Evolutionary conservation across 1,140 invertebrate genomes (phyloP).

Genomic region (Arion vulgaris): DNA sequence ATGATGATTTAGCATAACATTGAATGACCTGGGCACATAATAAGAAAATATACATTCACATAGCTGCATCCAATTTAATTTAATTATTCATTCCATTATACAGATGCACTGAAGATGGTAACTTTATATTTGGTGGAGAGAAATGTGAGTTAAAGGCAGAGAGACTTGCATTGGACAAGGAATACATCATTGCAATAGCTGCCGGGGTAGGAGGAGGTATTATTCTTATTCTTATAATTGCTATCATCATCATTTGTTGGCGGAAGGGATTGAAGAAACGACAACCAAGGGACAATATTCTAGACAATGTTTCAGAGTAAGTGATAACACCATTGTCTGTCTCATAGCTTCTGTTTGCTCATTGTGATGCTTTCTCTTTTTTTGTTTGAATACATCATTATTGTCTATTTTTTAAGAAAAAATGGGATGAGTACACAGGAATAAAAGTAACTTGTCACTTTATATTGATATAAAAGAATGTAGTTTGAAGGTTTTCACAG

Average conservation of each 20-base stretch:
- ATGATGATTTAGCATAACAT: too few species aligned
- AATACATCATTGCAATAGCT: slow-evolving; percentile 10
- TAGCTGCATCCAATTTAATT: neutral
- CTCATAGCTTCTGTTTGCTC: neutral
- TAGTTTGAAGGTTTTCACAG: too few species aligned
- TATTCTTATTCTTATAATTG: neutral
- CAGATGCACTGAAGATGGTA: neutral
- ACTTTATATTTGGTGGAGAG: slow-evolving; percentile 6
- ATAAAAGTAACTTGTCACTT: too few species aligned
- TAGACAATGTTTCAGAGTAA: slow-evolving; percentile 12
- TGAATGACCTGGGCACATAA: too few species aligned
- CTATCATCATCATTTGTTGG: neutral
- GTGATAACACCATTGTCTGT: neutral
- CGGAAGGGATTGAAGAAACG: neutral
- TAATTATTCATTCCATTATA: neutral
- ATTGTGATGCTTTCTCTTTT: neutral
- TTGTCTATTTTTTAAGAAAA: neutral
- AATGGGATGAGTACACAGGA: neutral
- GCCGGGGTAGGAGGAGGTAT: neutral
- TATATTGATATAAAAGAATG: too few species aligned
- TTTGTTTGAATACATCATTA: neutral
- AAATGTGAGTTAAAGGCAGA: neutral
- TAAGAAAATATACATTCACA: neutral
- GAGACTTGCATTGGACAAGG: neutral
- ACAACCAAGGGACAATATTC: neutral